Conservation (phyloP, 1,140 invertebrate genomes). For the Brachionus rotundiformis region DNA sequence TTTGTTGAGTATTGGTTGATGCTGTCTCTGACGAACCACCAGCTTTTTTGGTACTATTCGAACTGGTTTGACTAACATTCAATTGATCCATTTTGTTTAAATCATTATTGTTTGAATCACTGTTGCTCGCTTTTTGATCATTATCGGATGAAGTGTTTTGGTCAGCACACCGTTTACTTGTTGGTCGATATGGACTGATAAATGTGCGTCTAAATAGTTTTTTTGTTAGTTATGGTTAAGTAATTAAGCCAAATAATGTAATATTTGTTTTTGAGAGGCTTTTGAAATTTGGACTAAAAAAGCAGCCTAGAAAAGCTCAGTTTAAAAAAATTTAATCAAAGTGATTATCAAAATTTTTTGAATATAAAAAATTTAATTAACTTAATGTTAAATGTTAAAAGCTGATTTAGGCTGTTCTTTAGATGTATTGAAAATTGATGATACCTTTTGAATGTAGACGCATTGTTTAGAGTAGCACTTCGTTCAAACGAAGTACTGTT, state of each 20-base stretch:
- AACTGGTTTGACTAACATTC: not conserved
- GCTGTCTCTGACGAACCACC: not conserved
- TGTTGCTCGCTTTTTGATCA: not conserved
- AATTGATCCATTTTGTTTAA: not conserved
- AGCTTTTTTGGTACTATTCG: not conserved
- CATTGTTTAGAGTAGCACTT: not conserved
- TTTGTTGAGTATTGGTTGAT: constrained; percentile 28
- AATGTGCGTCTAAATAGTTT: constrained; percentile 27
- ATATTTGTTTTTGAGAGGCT: too few relatives aligned
- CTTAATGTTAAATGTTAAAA: too few relatives aligned
- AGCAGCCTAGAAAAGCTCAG: too few relatives aligned
- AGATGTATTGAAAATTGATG: not conserved
- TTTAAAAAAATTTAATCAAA: too few relatives aligned
- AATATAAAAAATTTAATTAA: too few relatives aligned
- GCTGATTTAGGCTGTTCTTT: too few relatives aligned
- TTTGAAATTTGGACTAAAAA: too few relatives aligned
- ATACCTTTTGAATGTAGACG: constrained; percentile 12
- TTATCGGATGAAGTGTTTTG: not conserved
- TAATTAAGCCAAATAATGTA: too few relatives aligned
- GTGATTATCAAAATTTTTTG: too few relatives aligned
- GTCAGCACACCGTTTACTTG: not conserved
- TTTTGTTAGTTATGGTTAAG: too few relatives aligned
- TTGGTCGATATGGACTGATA: constrained; percentile 20
- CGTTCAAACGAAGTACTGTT: constrained; percentile 19
- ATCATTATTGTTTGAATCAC: not conserved